Evolutionary conservation across 2,888 invertebrate species (phyloP).

Genomic region (Latrodectus hesperus): DNA sequence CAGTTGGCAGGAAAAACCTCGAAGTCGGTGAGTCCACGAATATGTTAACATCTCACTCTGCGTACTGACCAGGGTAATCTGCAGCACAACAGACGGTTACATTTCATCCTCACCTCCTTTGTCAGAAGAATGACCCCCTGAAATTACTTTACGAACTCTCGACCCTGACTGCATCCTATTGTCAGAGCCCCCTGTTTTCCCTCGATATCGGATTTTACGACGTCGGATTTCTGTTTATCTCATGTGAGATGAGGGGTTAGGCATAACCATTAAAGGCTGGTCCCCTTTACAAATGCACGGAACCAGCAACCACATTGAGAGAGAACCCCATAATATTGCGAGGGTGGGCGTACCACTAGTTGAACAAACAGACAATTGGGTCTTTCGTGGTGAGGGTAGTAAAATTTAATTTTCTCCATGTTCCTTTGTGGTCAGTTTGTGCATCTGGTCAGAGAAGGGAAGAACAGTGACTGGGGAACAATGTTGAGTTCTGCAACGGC

Average conservation of each 20-base stretch:
- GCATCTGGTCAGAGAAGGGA: constrained; percentile 9
- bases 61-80: too few relatives aligned
- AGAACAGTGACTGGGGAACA: constrained; percentile 29
- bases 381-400: constrained; percentile 17
- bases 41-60: too few relatives aligned
- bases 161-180: background rate
- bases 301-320: background rate
- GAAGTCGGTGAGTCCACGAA: too few relatives aligned
- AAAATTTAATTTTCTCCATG: constrained; percentile 24
- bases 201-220: constrained; percentile 50
- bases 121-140: background rate
- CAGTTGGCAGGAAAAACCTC: too few relatives aligned
- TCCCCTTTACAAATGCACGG: background rate
- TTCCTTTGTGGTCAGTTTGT: constrained; percentile 42
- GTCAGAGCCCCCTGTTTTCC: background rate
- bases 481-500: constrained; percentile 21
- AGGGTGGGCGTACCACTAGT: background rate
- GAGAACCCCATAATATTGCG: background rate
- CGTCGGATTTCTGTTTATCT: background rate
- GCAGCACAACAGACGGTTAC: too few relatives aligned
- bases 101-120: background rate
- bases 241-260: background rate
- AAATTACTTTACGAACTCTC: background rate
- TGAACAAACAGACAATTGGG: constrained; percentile 16
- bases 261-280: constrained; percentile 12